Evolutionary conservation across 2,113 vertebrate genomes (phyloP), one percentile per base, ranked within the genome.

Genomic region (Taurulus bubalis): DNA sequence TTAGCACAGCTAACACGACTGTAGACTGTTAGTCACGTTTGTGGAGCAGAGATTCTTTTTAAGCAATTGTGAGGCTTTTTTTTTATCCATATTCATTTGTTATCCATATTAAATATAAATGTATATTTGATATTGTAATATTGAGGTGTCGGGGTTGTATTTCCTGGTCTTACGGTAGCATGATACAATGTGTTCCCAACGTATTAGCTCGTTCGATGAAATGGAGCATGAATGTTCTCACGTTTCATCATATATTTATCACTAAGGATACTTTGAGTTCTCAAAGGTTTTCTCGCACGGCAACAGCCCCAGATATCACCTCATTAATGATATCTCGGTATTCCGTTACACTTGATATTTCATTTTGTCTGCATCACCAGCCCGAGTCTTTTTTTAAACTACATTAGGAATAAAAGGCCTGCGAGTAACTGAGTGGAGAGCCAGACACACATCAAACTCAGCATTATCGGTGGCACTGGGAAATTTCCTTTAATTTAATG

Each of bases 401-500:
- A 38, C 38, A 49, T 47, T 38, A n/a, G 42, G 30, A 71, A 80
- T 78, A 73, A 87, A 34, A 82, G 40, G 65, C 56, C 24, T n/a
- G 49, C 7, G 28, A 64, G 75, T 56, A 56, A 51, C 45, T 11
- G 42, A 77, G 55, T 11, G 36, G 40, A 28, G 32, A 70, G 56
- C 74, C 67, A 71, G 69, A 63, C 63, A 78, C 71, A 83, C 72
- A 84, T 83, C 69, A 77, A 49, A 80, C 1, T 9, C 36, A 9
- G 67, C 26, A 66, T 85, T 82, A 82, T 87, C 45, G 8, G 62
- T 56, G 63, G 20, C 56, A 64, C 40, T 53, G 53, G 36, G 70
- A 87, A 77, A 85, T 88, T 63, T 85, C 49, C 74, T 89, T 89
- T 90, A 67, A 82, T 88, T 88, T 86, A 88, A 86, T 75, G 72